Percentiles rank a stretch among this genome's conserved stretches.
Conservation (phyloP, 2,113 vertebrate species). For the Atrichornis clamosus region DNA sequence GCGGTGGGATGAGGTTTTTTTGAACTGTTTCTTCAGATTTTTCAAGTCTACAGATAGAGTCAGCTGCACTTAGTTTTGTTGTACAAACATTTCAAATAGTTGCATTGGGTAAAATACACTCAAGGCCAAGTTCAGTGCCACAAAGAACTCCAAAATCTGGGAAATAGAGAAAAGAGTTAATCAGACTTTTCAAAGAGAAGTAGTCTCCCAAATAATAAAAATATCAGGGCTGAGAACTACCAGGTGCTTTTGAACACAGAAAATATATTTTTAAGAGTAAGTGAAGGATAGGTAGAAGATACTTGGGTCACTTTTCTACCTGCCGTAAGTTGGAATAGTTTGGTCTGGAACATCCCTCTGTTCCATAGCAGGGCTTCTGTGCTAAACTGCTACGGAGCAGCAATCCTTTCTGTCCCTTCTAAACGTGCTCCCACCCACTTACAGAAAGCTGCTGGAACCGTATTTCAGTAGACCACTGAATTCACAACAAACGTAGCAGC, state of each 20-base stretch:
- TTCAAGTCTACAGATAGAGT: constrained; percentile 36
- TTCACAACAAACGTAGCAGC: not conserved
- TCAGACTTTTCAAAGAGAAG: not conserved
- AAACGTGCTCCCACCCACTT: not conserved
- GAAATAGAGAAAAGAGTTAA: not conserved
- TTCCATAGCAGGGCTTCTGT: not conserved
- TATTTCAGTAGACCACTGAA: not conserved
- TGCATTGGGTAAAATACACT: not conserved
- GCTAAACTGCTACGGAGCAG: not conserved
- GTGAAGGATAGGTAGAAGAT: not conserved
- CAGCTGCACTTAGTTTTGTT: constrained; percentile 22
- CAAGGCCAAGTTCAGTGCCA: constrained; percentile 19
- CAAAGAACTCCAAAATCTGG: constrained; percentile 36
- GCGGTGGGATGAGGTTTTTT: not conserved
- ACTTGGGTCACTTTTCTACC: not conserved
- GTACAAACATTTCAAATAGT: not conserved
- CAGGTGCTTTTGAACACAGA: not conserved
- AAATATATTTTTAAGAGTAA: not conserved
- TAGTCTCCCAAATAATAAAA: not conserved
- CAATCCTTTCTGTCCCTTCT: not conserved
- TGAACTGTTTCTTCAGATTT: not conserved
- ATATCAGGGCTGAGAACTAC: not conserved
- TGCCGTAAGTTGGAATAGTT: not conserved
- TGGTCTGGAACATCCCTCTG: not conserved
- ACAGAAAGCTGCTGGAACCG: not conserved